Evolutionary conservation across 2,888 invertebrate genomes (phyloP), one percentile per base, ranked within the genome.

Genomic region (Hypomecis atomaria): DNA sequence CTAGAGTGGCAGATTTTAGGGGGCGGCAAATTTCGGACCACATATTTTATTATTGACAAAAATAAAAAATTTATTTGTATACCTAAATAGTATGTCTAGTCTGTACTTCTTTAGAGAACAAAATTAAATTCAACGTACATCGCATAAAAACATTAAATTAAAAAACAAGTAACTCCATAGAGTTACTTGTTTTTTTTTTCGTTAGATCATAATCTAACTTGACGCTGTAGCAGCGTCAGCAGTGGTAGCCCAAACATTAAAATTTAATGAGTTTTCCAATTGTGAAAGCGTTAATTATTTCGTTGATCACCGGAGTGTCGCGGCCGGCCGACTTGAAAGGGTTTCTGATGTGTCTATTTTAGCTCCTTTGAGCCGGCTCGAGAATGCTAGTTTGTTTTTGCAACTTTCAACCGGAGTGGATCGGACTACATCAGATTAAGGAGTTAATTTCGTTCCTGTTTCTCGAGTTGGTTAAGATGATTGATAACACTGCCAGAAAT

Each of bases 271-370:
- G 33, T 42, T 40, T 43, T 38, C 61, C 53, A 58, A 71, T 69
- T 62, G 64, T 59, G 66, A 57, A 67, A 54, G 63, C 69, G 66
- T 65, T 70, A 69, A 67, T 71, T 70, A 75, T 73, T 69, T 67
- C 63, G 74, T 71, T 68, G 68, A 71, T 69, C 63, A 70, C 72
- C 67, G 69, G 76, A 72, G 77, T 82, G 84, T 83, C 84, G 82
- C 79, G 76, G 80, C 76, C 74, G 78, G 75, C 82, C 75, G 84
- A 90, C 90, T 87, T 90, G 86, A 90, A 92, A 92, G 91, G 90
- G 85, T 84, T 87, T 83, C 85, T 82, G 83, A 87, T 83, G 84
- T 78, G 80, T 90, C 92, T 92, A 92, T 92, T 92, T 92, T 84
- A 81, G 85, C 83, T 73, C 89, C 90, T 91, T 91, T 90, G 89